Evolutionary conservation across 2,113 vertebrate species (phyloP).

Genomic region (Odobenus rosmarus): DNA sequence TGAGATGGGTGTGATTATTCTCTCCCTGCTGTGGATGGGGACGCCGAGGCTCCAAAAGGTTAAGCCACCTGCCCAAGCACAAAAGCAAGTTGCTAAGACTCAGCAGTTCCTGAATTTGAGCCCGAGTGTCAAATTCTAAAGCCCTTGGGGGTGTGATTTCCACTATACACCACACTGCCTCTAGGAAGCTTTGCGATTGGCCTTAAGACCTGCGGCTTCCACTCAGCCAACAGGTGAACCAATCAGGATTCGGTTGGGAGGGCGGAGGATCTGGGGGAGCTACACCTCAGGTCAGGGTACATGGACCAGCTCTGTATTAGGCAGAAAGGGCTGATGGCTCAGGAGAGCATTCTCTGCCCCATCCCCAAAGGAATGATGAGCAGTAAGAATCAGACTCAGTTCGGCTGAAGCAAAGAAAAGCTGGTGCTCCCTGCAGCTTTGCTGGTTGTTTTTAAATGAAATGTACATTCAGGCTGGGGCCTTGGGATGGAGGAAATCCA

Average conservation of each 20-base stretch:
- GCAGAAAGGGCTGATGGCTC: neutral
- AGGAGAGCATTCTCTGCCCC: neutral
- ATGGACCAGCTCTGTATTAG: neutral
- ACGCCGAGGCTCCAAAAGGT: neutral
- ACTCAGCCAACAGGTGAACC: neutral
- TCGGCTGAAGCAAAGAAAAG: neutral
- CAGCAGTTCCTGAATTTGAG: neutral
- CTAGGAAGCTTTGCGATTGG: neutral
- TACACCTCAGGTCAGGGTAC: neutral
- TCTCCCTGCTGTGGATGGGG: neutral
- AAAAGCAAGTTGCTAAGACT: neutral
- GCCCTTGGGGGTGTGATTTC: neutral
- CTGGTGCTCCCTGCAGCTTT: rapidly evolving
- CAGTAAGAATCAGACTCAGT: neutral
- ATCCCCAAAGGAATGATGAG: neutral
- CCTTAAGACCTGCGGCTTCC: neutral
- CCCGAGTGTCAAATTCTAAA: neutral
- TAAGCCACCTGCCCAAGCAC: neutral
- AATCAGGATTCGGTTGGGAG: neutral
- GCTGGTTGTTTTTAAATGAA: neutral
- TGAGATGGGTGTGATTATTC: neutral
- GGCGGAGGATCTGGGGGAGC: neutral
- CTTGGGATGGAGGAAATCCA: neutral
- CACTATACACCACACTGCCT: neutral
- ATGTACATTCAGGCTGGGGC: neutral